phyloP scores from a whole-genome alignment of 1,140 invertebrate genomes.

The Listronotus bonariensis region DNA sequence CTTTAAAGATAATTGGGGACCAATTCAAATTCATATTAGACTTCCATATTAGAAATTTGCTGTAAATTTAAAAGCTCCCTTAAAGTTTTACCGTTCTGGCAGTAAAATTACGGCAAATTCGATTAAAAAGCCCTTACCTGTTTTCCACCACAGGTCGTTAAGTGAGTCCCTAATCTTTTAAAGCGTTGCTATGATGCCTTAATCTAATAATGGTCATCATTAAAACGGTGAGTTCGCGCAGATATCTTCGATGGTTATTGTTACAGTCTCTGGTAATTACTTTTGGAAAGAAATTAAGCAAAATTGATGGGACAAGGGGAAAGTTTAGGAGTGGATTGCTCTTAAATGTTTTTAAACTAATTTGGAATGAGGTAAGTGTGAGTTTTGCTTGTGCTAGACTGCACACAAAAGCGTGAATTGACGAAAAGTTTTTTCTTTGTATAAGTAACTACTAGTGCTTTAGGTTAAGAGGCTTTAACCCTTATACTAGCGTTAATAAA shows the following conservation, averaged over 20 bases:
- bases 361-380: too few species aligned
- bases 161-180: slow-evolving; percentile 50
- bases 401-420: too few species aligned
- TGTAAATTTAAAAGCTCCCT: slow-evolving; percentile 34
- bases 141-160: slow-evolving; percentile 42
- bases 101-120: slow-evolving; percentile 42
- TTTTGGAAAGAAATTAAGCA: slow-evolving; percentile 45
- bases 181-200: slow-evolving; percentile 49
- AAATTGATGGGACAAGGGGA: slow-evolving; percentile 47
- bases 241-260: slow-evolving; percentile 53
- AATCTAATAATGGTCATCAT: slow-evolving; percentile 54
- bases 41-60: slow-evolving; percentile 39
- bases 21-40: too few species aligned
- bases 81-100: slow-evolving; percentile 40
- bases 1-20: too few species aligned
- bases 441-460: too few species aligned
- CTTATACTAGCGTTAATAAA: too few species aligned
- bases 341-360: too few species aligned
- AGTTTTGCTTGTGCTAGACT: too few species aligned
- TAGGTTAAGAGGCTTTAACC: too few species aligned
- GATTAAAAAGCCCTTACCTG: slow-evolving; percentile 46
- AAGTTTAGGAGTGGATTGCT: slow-evolving; percentile 2
- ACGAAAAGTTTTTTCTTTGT: too few species aligned
- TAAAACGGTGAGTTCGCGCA: slow-evolving; percentile 47
- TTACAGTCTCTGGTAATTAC: slow-evolving; percentile 48